phyloP scores from a whole-genome alignment of 2,888 invertebrate species.

The Ophion ellenae region DNA sequence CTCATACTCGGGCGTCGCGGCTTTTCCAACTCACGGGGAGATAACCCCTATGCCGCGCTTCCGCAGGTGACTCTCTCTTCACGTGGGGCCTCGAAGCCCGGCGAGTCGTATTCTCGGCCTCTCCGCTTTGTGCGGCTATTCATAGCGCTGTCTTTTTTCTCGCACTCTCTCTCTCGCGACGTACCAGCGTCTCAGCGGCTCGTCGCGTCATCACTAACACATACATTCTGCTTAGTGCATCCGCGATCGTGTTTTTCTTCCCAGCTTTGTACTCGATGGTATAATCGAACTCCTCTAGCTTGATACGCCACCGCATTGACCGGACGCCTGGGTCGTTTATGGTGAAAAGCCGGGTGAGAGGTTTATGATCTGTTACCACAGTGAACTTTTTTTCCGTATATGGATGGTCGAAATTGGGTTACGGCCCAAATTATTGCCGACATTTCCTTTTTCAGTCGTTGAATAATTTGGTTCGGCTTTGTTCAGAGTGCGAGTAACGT shows the following conservation, averaged over 20 bases:
- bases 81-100: neutral
- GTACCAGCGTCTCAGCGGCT: neutral
- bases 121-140: neutral
- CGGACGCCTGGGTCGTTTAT: slow-evolving; percentile 25
- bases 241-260: slow-evolving; percentile 30
- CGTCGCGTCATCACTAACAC: neutral
- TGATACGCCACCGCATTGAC: slow-evolving; percentile 11
- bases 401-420: slow-evolving; percentile 75
- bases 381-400: slow-evolving; percentile 74
- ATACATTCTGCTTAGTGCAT: slow-evolving; percentile 2
- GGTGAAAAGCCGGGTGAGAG: slow-evolving; percentile 12
- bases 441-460: slow-evolving; percentile 68
- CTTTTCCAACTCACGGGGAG: neutral
- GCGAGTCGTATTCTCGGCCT: neutral
- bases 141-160: neutral
- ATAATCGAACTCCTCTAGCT: slow-evolving; percentile 19
- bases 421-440: slow-evolving; percentile 71
- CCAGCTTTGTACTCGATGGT: slow-evolving; percentile 28
- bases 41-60: neutral
- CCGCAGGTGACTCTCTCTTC: neutral
- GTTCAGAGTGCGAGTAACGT: slow-evolving; percentile 66
- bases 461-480: slow-evolving; percentile 72
- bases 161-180: neutral
- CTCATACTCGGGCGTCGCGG: neutral
- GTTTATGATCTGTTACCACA: slow-evolving; percentile 73